Evolutionary conservation across 2,113 vertebrate species (phyloP), one percentile per base, ranked within the genome.

Genomic region (Nothocercus julius): DNA sequence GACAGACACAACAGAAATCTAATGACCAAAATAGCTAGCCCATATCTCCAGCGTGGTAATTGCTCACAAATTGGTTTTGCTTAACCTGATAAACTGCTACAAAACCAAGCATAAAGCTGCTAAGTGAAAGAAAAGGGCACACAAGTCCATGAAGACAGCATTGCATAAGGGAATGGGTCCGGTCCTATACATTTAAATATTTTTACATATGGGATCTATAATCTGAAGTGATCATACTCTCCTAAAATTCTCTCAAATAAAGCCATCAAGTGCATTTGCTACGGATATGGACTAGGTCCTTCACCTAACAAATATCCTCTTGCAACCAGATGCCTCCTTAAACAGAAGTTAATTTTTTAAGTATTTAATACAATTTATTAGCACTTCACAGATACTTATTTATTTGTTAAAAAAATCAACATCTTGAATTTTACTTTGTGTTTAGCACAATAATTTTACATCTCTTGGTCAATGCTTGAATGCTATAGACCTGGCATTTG

Each of bases 121-220:
- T 74, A 66, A 91, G 59, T 68, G 20, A 72, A 87, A 91, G 63
- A 45, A 56, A 87, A 76, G 25, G 32, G 19, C 76, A 67, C 1
- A 54, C 53, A 54, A 28, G 53, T 15, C 53, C 27, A 54, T 8
- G 10, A 80, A 54, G 18, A 32, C 27, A 13, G 6, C 53, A 18
- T 3, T 56, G 69, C n/a, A 45, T 1, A 2, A 78, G 34, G 45
- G 70, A 76, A 34, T 1, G 0, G 1, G 11, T 54, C n/a, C 0
- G 0, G 45, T 34, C 81, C 68, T 67, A 51, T 30, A 24, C 16
- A 9, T 2, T 58, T 61, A 42, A n/a, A 7, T 36, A 2, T 49
- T 85, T 64, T 69, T 25, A 86, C 38, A 76, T 1, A 5, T 2
- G 19, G 20, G 14, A 7, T n/a, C 59, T 58, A 30, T 62, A 72